Evolutionary conservation across 2,888 invertebrate genomes (phyloP).

Genomic region (Ceratothoa steindachneri): DNA sequence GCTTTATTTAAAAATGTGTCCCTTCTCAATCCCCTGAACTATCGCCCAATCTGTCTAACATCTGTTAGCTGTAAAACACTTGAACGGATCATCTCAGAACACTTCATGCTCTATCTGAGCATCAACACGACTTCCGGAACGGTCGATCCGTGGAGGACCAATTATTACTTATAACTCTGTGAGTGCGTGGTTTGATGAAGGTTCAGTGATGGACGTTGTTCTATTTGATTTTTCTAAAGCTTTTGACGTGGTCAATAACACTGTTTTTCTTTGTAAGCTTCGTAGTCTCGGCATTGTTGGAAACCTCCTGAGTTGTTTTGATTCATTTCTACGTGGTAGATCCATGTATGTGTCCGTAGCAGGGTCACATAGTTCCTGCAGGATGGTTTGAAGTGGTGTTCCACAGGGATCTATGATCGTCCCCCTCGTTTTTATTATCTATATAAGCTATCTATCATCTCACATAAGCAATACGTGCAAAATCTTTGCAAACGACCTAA

Average conservation of each 20-base stretch:
- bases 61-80: background rate
- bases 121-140: background rate
- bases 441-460: background rate
- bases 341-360: background rate
- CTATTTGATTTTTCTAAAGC: conserved; percentile 24
- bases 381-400: conserved; percentile 6
- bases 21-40: background rate
- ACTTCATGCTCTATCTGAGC: background rate
- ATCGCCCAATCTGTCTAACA: background rate
- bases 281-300: background rate
- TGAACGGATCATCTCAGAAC: background rate
- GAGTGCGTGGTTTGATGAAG: background rate
- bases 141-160: conserved; percentile 2
- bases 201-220: conserved; percentile 2
- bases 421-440: conserved; percentile 15
- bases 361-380: background rate
- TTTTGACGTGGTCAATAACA: conserved; percentile 13
- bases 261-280: background rate
- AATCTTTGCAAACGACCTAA: conserved; percentile 15
- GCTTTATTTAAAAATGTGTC: background rate
- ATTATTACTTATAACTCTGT: background rate
- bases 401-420: conserved; percentile 19
- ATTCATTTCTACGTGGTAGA: background rate
- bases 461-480: background rate
- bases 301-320: background rate